Evolutionary conservation across 2,113 vertebrate genomes (phyloP), one percentile per base, ranked within the genome.

Genomic region (Myotis brandtii): DNA sequence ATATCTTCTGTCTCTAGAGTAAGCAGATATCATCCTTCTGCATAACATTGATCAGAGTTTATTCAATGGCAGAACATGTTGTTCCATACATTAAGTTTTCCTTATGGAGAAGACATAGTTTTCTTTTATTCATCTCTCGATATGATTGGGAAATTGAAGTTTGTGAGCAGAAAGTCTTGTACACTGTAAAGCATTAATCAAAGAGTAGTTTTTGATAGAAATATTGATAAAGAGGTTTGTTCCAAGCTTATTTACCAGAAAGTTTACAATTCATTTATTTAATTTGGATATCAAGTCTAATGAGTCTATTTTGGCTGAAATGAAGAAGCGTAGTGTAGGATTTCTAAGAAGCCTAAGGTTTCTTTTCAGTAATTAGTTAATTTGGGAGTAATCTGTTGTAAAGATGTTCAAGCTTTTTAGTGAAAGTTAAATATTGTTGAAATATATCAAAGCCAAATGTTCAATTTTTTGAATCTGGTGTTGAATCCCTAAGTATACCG

Each of bases 301-400:
- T 64, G 62, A 92, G 30, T 76, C 43, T 76, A 0, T 93, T 73
- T 80, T 50, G 30, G n/a, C 18, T 40, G 48, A 88, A 85, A 56
- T 88, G 1, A 77, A 88, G 62, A 85, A 20, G 8, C 0, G 7
- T 54, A 5, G 23, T 75, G 56, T 84, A 84, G 43, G 77, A 48
- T 83, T 84, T 95, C 67, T 37, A 6, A 72, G 93, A 91, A 52
- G 50, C 25, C 10, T 59, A n/a, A 91, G 27, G 52, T 81, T 91
- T 93, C 37, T 59, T 96, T 86, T 96, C 12, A 37, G 7, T 76
- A 83, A 72, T 86, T 77, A 92, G 13, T 75, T 66, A 91, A 70
- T 80, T 91, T 86, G 6, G 23, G 20, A 80, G 6, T 67, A 37
- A 85, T 56, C 13, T 83, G 72, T 86, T 82, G 86, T 56, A 77